Conservation (phyloP, 2,113 vertebrate species). For the Ellobius talpinus region DNA sequence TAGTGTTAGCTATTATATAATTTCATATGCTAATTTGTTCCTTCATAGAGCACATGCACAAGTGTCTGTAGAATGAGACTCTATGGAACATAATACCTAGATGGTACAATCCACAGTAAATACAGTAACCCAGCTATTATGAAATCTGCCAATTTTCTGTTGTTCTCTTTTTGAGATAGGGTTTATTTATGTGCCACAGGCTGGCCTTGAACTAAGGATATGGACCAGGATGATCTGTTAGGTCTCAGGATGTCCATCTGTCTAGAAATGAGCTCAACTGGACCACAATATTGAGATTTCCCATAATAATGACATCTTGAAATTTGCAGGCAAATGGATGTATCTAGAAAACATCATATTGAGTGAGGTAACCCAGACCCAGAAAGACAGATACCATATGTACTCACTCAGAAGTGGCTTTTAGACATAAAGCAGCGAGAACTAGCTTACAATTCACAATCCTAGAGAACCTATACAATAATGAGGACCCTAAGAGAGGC, state of each 20-base stretch:
- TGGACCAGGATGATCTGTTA: background rate
- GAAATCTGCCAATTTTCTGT: background rate
- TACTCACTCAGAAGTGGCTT: no score
- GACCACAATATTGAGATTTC: no score
- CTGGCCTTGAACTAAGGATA: background rate
- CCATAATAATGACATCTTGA: no score
- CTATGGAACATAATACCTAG: background rate
- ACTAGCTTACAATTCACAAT: no score
- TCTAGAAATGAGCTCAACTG: background rate
- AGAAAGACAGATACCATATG: no score
- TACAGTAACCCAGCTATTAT: background rate
- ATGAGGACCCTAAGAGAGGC: no score
- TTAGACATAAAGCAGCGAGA: no score
- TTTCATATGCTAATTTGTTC: background rate
- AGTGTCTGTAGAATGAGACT: background rate
- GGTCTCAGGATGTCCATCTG: background rate
- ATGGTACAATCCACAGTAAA: background rate
- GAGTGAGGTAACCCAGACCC: no score
- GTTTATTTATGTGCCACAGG: background rate
- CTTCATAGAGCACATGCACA: background rate
- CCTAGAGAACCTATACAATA: no score
- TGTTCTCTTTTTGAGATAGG: background rate
- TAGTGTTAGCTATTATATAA: background rate
- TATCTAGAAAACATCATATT: no score
- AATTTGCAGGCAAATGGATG: no score